Evolutionary conservation across 1,140 invertebrate species (phyloP), one percentile per base, ranked within the genome.

Genomic region (Ostrea edulis): DNA sequence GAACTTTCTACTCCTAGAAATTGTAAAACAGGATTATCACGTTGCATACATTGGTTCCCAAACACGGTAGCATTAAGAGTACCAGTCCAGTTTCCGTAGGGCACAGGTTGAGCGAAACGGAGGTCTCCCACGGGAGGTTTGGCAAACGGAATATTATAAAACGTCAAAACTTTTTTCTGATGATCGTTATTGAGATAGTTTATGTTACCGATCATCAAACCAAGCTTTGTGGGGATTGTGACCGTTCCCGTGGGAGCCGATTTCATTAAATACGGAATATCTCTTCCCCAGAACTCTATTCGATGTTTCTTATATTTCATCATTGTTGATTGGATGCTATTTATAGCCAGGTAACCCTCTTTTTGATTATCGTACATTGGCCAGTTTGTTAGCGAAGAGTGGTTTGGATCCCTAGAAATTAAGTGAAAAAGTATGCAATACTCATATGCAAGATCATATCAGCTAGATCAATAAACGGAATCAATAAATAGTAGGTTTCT

Each of bases 271-370:
- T 58, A 22, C 14, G 90, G 84, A 52, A 89, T 86, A 12, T 77
- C 77, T 20, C 81, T 62, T n/a, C 84, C 44, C 84, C 84, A 85
- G 25, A 85, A 65, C 84, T 85, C 29, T 55, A 85, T 62, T 8
- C 58, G 55, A 29, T 77, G 22, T 35, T 12, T 14, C 29, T 77
- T 77, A 14, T 77, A 77, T 35, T 44, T 77, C 68, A 77, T 44
- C 12, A 12, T 12, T 35, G 68, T 25, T 14, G 8, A 9, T 25
- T 29, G 22, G 29, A 14, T 35, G 8, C 12, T 11, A 25, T 35
- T 25, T 11, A 77, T 29, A 29, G 0, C 29, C 25, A 77, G 35
- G 25, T 77, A 77, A 5, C 8, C 29, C 12, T 77, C 7, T 29
- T 77, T 35, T 12, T 25, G 25, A 44, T 77, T 25, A 25, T 77